A percentile compares a stretch with the other conserved stretches of the same genome.
These are phyloP conservation scores for Zaprionus obscuricornis DNA, from an alignment of 2,888 invertebrate species.

Conservation along the genomic window DNA sequence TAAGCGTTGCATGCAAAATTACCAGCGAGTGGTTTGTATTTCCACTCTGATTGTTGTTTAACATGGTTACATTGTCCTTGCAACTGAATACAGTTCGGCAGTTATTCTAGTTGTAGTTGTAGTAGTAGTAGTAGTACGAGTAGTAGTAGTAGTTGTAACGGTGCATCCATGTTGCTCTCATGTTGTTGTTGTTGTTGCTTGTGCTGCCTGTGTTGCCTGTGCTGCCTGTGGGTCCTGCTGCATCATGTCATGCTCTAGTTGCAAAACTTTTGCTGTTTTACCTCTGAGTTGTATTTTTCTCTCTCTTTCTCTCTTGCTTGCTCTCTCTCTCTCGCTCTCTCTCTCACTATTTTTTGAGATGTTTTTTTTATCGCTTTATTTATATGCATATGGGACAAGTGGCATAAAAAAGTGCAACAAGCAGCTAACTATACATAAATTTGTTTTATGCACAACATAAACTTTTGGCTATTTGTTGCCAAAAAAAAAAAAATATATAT, in stretches of 20 bases:
- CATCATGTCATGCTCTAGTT: slow-evolving; percentile 76
- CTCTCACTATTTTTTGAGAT: slow-evolving; percentile 19
- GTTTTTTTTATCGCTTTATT: slow-evolving; percentile 61
- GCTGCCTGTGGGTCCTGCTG: slow-evolving; percentile 31
- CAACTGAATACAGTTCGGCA: slow-evolving; percentile 66
- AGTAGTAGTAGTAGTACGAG: slow-evolving; percentile 27
- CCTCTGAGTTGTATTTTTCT: slow-evolving; percentile 23
- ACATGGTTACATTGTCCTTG: slow-evolving; percentile 77
- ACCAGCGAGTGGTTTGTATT: slow-evolving; percentile 78
- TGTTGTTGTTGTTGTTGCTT: slow-evolving; percentile 12
- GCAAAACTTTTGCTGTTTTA: slow-evolving; percentile 59
- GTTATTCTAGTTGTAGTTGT: slow-evolving; percentile 43
- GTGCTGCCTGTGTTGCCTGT: slow-evolving; percentile 9
- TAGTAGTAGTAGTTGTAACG: slow-evolving; percentile 35
- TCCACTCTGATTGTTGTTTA: slow-evolving; percentile 79
- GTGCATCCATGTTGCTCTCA: slow-evolving; percentile 46
- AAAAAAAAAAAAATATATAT: slow-evolving; percentile 17
- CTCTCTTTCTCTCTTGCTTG: slow-evolving; percentile 29
- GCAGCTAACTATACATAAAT: slow-evolving; percentile 59
- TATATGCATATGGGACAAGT: slow-evolving; percentile 70
- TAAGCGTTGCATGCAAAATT: slow-evolving; percentile 81
- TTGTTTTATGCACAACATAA: slow-evolving; percentile 64
- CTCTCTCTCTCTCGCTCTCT: slow-evolving; percentile 10
- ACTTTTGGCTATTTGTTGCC: slow-evolving; percentile 52
- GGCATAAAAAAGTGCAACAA: slow-evolving; percentile 57